Percentiles rank a stretch among this genome's conserved stretches.
Conservation (phyloP, 2,888 invertebrate genomes). For the Hydriomena furcata region DNA sequence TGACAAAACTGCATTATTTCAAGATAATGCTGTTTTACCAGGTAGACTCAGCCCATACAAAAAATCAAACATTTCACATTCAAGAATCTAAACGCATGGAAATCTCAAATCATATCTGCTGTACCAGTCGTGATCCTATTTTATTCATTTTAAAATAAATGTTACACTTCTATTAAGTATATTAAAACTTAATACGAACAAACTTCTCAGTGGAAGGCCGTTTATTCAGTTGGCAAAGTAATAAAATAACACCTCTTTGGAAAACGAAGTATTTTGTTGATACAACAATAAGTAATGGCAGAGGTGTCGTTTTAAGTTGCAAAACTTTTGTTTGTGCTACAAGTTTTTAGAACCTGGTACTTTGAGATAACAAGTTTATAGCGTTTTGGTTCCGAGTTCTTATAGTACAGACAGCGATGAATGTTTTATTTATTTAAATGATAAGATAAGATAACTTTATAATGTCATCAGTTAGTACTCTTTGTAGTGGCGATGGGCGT, state of each 20-base stretch:
- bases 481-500: no score
- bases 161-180: background rate
- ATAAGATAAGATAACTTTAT: no score
- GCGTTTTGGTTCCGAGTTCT: conserved; percentile 25
- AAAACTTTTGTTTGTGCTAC: conserved; percentile 46
- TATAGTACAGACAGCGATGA: conserved; percentile 15
- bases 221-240: conserved; percentile 29
- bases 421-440: no score
- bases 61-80: no score
- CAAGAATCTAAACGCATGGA: no score
- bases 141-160: no score
- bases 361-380: conserved; percentile 50
- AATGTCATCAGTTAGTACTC: no score
- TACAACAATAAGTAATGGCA: conserved; percentile 35
- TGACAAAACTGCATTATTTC: no score
- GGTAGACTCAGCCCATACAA: no score
- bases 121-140: no score
- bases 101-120: no score
- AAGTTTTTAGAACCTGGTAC: conserved; percentile 49
- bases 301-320: conserved; percentile 31
- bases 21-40: no score
- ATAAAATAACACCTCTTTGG: conserved; percentile 31
- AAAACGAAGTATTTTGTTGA: conserved; percentile 32
- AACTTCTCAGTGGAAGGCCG: conserved; percentile 17
- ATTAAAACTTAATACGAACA: conserved; percentile 10